Conservation (phyloP, 2,888 invertebrate genomes). For the Dugesia japonica region DNA sequence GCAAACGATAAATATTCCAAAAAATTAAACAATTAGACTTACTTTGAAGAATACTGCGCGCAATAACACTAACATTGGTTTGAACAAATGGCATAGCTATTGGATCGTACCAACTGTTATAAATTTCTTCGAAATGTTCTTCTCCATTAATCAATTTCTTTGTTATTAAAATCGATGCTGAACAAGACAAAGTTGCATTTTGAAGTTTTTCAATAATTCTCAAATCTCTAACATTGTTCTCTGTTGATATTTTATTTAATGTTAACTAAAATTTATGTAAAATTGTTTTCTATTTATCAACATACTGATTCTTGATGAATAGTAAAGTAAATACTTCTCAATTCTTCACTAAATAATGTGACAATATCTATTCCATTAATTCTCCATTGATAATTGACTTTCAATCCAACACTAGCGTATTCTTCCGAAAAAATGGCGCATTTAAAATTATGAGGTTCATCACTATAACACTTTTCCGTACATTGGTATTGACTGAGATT, state of each 20-base stretch:
- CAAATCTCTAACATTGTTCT: background rate
- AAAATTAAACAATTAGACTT: background rate
- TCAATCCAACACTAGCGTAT: background rate
- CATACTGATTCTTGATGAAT: background rate
- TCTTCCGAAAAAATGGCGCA: background rate
- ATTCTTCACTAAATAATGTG: background rate
- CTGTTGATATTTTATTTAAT: background rate
- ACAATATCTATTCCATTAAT: background rate
- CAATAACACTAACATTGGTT: background rate
- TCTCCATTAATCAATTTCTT: background rate
- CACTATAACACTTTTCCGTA: background rate
- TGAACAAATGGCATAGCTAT: background rate
- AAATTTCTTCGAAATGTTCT: background rate
- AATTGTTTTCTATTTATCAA: background rate
- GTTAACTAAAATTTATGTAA: background rate
- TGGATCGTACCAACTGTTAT: background rate
- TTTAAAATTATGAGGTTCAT: background rate
- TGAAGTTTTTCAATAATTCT: conserved; percentile 4
- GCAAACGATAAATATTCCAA: too few relatives aligned
- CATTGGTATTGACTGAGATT: background rate
- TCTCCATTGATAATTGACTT: conserved; percentile 1
- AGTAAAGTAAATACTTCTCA: background rate
- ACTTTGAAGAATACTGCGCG: background rate
- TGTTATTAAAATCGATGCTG: background rate
- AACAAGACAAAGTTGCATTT: background rate